phyloP scores from a whole-genome alignment of 2,113 vertebrate species.

The Empidonax traillii region DNA sequence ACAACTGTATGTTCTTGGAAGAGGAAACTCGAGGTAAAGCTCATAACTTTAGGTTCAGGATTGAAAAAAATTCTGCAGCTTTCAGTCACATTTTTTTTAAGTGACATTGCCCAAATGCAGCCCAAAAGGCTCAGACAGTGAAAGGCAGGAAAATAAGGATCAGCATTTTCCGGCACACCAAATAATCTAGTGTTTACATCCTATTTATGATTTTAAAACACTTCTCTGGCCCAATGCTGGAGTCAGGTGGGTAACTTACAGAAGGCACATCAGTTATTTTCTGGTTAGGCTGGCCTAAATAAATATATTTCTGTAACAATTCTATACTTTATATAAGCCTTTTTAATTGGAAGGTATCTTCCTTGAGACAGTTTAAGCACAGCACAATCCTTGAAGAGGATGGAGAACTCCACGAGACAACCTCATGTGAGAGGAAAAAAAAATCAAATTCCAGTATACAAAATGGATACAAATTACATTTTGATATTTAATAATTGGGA shows the following conservation, averaged over 20 bases:
- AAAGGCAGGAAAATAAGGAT: background rate
- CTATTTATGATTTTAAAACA: background rate
- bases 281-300: background rate
- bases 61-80: background rate
- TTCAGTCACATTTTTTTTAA: background rate
- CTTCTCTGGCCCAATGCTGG: background rate
- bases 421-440: background rate
- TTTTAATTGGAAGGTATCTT: background rate
- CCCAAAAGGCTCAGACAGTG: background rate
- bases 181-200: background rate
- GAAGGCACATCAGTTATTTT: background rate
- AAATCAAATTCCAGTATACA: background rate
- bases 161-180: background rate
- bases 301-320: background rate
- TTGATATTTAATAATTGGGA: background rate
- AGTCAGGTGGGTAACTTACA: background rate
- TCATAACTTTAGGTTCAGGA: background rate
- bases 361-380: accelerated
- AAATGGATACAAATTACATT: background rate
- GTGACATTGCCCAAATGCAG: background rate
- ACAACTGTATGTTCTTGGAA: background rate
- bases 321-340: background rate
- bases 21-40: background rate
- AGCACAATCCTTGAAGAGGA: background rate
- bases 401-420: background rate